Evolutionary conservation across 2,888 invertebrate species (phyloP), one percentile per base, ranked within the genome.

Genomic region (Cordilura impudica): DNA sequence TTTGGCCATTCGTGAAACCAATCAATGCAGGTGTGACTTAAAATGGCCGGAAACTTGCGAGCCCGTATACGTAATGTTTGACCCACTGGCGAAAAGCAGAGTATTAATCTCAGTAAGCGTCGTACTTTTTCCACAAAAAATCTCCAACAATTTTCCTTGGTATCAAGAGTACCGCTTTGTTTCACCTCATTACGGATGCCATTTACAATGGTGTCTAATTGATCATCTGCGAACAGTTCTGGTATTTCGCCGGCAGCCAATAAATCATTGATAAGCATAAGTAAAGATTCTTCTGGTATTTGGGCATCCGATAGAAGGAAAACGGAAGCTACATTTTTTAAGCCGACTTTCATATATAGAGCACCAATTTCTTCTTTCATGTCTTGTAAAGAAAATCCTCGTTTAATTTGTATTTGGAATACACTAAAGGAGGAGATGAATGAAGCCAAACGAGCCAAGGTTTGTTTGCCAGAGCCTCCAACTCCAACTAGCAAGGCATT

Each of bases 1-100:
- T 93, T 93, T 1, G 98, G 98, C 98, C 98, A 98, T 87, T 97
- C 97, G 88, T 98, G 97, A 90, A 98, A 98, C 98, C 98, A 98
- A 89, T 98, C 95, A 83, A 98, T 98, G 53, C 95, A 93, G 0
- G 98, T 97, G 86, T 97, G 97, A 90, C 96, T 98, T 29, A 97
- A 95, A 49, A 98, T 91, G 0, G 98, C 97, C 0, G 98, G 98
- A 90, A 98, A 98, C 89, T 98, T 97, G 65, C 98, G 92, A 8
- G 96, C 95, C 74, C 98, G 92, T 18, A 96, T 92, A 61, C 98
- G 91, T 31, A 98, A 91, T 0, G 96, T 97, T 7, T 95, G 94
- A 0, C 98, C 98, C 72, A 98, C 98, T 0, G 98, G 98, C 0
- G 98, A 98, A 90, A 98, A 98, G 87, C 98, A 98, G n/a, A 98